A percentile compares a stretch with the other conserved stretches of the same genome.
Evolutionary conservation across 2,888 invertebrate genomes (phyloP).

Genomic region (Oscheius myriophilus): DNA sequence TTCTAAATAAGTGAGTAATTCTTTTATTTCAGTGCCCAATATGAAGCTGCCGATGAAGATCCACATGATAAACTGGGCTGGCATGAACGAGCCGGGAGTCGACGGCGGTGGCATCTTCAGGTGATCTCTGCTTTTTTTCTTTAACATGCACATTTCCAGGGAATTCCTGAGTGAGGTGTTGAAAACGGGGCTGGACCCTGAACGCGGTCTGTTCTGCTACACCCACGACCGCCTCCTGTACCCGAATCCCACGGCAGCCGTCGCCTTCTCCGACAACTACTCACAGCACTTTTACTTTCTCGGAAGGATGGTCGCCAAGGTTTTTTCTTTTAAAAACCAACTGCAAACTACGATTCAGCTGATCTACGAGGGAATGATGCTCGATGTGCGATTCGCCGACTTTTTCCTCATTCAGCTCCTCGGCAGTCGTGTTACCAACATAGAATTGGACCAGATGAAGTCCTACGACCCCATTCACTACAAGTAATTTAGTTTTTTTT

Average conservation of each 20-base stretch:
- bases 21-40: conserved; percentile 80
- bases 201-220: conserved; percentile 82
- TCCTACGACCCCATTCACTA: conserved; percentile 46
- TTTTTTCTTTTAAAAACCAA: conserved; percentile 65
- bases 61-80: conserved; percentile 82
- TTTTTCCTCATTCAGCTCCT: conserved; percentile 91
- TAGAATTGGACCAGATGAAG: conserved; percentile 52
- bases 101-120: conserved; percentile 96
- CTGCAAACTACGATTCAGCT: conserved; percentile 76
- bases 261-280: conserved; percentile 71
- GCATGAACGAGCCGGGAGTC: conserved; percentile 92
- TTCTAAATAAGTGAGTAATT: no score
- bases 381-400: conserved; percentile 92
- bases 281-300: conserved; percentile 87
- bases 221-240: conserved; percentile 79
- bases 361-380: conserved; percentile 90
- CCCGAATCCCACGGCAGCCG: conserved; percentile 90
- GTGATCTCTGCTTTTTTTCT: conserved; percentile 9
- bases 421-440: conserved; percentile 30
- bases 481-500: conserved; percentile 32
- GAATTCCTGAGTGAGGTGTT: conserved; percentile 93
- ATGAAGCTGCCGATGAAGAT: conserved; percentile 83
- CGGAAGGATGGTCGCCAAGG: conserved; percentile 91
- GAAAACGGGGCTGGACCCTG: conserved; percentile 73
- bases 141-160: conserved; percentile 24